Evolutionary conservation across 2,113 vertebrate species (phyloP).

Genomic region (Tiliqua scincoides): DNA sequence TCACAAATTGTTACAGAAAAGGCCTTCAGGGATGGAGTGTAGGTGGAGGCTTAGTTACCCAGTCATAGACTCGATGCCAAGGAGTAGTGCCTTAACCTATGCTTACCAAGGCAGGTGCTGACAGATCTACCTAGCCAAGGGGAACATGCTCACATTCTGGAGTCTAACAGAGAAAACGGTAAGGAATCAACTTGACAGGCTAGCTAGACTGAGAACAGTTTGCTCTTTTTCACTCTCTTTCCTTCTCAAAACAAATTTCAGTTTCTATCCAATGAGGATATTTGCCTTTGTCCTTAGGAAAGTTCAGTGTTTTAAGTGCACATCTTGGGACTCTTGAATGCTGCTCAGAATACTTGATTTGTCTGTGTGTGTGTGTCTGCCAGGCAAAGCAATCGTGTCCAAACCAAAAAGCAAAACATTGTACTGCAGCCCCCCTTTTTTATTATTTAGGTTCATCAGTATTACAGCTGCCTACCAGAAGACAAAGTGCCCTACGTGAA

Average conservation of each 20-base stretch:
- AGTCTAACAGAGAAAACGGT: constrained; percentile 78
- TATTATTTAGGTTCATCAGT: constrained; percentile 90
- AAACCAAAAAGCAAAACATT: constrained; percentile 26
- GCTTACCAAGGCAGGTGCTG: constrained; percentile 72
- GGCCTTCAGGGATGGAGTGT: constrained; percentile 67
- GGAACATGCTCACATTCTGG: constrained; percentile 64
- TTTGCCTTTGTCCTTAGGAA: neutral
- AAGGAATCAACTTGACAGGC: constrained; percentile 46
- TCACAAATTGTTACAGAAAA: constrained; percentile 63
- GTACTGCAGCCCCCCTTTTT: constrained; percentile 49
- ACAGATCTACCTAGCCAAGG: constrained; percentile 72
- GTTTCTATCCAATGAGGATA: neutral
- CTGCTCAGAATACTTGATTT: neutral
- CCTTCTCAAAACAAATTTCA: rapidly evolving
- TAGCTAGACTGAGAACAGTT: constrained; percentile 23
- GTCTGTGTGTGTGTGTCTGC: neutral
- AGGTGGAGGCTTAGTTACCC: constrained; percentile 77
- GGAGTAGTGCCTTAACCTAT: constrained; percentile 64
- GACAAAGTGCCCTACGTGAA: constrained; percentile 98
- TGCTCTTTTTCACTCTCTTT: neutral
- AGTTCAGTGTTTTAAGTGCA: neutral
- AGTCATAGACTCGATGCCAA: constrained; percentile 61
- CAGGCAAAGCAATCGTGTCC: neutral
- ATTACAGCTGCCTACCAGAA: constrained; percentile 97
- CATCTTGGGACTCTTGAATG: neutral